phyloP scores from a whole-genome alignment of 2,113 vertebrate genomes.

The Paedocypris sp. region DNA sequence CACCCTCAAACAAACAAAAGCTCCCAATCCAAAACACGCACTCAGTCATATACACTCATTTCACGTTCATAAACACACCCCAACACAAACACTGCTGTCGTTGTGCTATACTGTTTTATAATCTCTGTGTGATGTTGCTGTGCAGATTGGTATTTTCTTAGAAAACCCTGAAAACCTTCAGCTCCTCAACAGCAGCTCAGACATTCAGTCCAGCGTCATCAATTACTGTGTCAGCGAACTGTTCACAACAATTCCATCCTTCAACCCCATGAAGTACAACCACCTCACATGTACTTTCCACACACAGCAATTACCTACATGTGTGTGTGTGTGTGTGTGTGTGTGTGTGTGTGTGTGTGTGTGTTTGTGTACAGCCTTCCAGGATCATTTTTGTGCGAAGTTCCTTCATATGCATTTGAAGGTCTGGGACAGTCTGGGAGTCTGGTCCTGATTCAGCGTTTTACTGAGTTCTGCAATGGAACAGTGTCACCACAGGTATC shows the following conservation, averaged over 20 bases:
- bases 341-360: neutral
- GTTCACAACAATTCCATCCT: constrained; percentile 32
- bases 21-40: too few relatives aligned
- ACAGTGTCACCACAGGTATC: constrained; percentile 23
- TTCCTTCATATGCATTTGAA: constrained; percentile 7
- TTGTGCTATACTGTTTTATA: too few relatives aligned
- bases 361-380: constrained; percentile 20
- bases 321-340: neutral
- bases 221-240: constrained; percentile 38
- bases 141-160: constrained; percentile 39
- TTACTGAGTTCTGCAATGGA: constrained; percentile 23
- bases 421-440: neutral
- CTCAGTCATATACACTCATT: too few relatives aligned
- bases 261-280: constrained; percentile 35
- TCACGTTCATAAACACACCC: too few relatives aligned
- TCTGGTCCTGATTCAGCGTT: constrained; percentile 11
- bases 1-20: too few relatives aligned
- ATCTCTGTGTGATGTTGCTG: too few relatives aligned
- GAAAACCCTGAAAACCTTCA: constrained; percentile 44
- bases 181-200: constrained; percentile 41
- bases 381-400: constrained; percentile 1
- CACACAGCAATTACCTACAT: neutral
- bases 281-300: neutral
- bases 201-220: constrained; percentile 29
- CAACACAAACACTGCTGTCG: too few relatives aligned